Percentiles rank a stretch among this genome's conserved stretches.
These are phyloP conservation scores for Drosophila virilis DNA, from an alignment of 1,140 invertebrate genomes.

Conservation along the genomic window DNA sequence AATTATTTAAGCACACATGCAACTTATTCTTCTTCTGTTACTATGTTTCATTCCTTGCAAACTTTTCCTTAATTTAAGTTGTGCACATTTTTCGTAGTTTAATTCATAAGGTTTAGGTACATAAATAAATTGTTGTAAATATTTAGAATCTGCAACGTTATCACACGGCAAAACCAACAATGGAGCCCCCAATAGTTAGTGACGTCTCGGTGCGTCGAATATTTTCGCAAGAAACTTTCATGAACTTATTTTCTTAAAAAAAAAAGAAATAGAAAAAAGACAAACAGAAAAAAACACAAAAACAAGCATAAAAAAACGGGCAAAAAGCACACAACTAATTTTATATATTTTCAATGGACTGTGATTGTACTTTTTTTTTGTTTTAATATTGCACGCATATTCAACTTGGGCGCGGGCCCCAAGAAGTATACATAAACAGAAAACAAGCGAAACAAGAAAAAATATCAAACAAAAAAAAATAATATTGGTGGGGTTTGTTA, in stretches of 20 bases:
- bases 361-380: slow-evolving; percentile 76
- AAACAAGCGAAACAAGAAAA: slow-evolving; percentile 30
- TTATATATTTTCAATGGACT: slow-evolving; percentile 82
- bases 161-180: slow-evolving; percentile 35
- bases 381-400: slow-evolving; percentile 64
- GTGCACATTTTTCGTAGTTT: slow-evolving; percentile 67
- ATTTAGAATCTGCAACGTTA: slow-evolving; percentile 45
- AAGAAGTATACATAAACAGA: slow-evolving; percentile 27
- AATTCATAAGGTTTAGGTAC: slow-evolving; percentile 76
- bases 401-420: slow-evolving; percentile 35
- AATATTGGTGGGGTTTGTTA: slow-evolving; percentile 76
- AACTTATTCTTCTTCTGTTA: slow-evolving; percentile 27
- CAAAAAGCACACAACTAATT: slow-evolving; percentile 67
- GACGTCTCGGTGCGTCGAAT: slow-evolving; percentile 30
- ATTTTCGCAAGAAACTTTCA: slow-evolving; percentile 47
- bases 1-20: slow-evolving; percentile 77
- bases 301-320: slow-evolving; percentile 44
- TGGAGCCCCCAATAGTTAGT: not conserved
- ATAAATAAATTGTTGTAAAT: slow-evolving; percentile 79
- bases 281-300: not conserved
- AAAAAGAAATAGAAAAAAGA: slow-evolving; percentile 5
- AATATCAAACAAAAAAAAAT: slow-evolving; percentile 44
- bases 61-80: slow-evolving; percentile 55
- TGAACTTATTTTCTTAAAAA: slow-evolving; percentile 23
- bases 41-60: slow-evolving; percentile 38